These are phyloP conservation scores for Parnassius mnemosyne DNA, from an alignment of 2,888 invertebrate species.

Conservation along the genomic window DNA sequence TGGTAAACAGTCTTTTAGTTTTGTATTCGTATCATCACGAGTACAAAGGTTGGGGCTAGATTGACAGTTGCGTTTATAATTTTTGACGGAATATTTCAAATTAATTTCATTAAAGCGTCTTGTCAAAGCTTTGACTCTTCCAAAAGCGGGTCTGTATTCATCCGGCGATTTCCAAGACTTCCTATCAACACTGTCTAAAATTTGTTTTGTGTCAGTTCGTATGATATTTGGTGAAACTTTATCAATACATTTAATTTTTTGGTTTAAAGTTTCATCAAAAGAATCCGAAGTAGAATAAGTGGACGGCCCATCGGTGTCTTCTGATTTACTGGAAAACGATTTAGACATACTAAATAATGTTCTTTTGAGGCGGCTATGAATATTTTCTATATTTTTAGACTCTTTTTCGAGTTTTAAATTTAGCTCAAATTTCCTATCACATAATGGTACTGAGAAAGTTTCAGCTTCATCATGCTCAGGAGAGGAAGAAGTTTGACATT, in stretches of 20 bases:
- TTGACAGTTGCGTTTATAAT: constrained; percentile 67
- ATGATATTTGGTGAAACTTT: constrained; percentile 41
- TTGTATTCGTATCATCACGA: constrained; percentile 46
- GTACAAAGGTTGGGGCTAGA: constrained; percentile 71
- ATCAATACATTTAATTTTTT: constrained; percentile 33
- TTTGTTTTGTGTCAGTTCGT: constrained; percentile 56
- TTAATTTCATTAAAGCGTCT: constrained; percentile 83
- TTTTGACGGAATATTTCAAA: constrained; percentile 65
- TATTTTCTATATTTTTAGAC: constrained; percentile 48
- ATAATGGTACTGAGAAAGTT: constrained; percentile 33
- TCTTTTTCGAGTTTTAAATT: constrained; percentile 55
- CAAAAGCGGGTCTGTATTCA: constrained; percentile 84
- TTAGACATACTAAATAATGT: constrained; percentile 59
- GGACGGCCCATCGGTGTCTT: constrained; percentile 61
- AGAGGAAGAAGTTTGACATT: constrained; percentile 62
- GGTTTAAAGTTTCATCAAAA: constrained; percentile 46
- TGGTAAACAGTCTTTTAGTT: constrained; percentile 50
- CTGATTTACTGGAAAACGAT: constrained; percentile 61
- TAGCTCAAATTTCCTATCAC: constrained; percentile 49
- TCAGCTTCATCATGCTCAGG: constrained; percentile 44
- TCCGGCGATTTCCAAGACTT: constrained; percentile 87
- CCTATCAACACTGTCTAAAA: constrained; percentile 60
- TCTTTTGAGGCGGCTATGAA: constrained; percentile 60
- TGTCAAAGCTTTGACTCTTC: constrained; percentile 85
- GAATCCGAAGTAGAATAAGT: constrained; percentile 64